phyloP scores from a whole-genome alignment of 2,888 invertebrate genomes.

The Sphaerophoria rueppellii region DNA sequence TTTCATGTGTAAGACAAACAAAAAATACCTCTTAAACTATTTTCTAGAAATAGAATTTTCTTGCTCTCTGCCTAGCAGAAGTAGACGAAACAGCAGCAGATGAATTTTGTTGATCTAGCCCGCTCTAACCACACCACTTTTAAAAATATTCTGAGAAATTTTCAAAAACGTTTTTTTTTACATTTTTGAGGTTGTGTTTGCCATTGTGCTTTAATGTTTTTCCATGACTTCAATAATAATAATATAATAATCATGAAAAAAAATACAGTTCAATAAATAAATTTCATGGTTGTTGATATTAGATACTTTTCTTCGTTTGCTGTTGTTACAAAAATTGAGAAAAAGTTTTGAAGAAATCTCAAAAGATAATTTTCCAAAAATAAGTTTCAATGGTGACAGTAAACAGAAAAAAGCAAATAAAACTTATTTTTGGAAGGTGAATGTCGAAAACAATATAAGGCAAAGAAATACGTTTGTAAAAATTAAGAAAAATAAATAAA shows the following conservation, averaged over 20 bases:
- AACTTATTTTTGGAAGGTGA: slow-evolving; percentile 66
- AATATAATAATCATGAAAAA: slow-evolving; percentile 20
- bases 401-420: slow-evolving; percentile 34
- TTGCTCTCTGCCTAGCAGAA: slow-evolving; percentile 45
- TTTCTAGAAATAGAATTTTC: slow-evolving; percentile 70
- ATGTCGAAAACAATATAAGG: slow-evolving; percentile 47
- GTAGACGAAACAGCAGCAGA: slow-evolving; percentile 14
- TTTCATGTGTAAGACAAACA: slow-evolving; percentile 31
- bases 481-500: not conserved
- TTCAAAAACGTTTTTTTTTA: slow-evolving; percentile 38
- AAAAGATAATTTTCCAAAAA: slow-evolving; percentile 60
- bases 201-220: slow-evolving; percentile 37
- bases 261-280: slow-evolving; percentile 48
- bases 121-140: slow-evolving; percentile 42
- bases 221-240: slow-evolving; percentile 59
- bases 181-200: not conserved
- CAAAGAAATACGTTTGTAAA: slow-evolving; percentile 14
- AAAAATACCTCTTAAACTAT: slow-evolving; percentile 30
- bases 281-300: slow-evolving; percentile 64
- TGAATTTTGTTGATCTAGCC: slow-evolving; percentile 61
- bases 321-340: slow-evolving; percentile 43
- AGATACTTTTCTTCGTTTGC: slow-evolving; percentile 61
- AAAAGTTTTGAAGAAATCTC: not conserved
- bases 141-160: slow-evolving; percentile 41
- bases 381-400: slow-evolving; percentile 66